A percentile compares a stretch with the other conserved stretches of the same genome.
phyloP scores from a whole-genome alignment of 2,113 vertebrate genomes.

The Chionodraco myersi region DNA sequence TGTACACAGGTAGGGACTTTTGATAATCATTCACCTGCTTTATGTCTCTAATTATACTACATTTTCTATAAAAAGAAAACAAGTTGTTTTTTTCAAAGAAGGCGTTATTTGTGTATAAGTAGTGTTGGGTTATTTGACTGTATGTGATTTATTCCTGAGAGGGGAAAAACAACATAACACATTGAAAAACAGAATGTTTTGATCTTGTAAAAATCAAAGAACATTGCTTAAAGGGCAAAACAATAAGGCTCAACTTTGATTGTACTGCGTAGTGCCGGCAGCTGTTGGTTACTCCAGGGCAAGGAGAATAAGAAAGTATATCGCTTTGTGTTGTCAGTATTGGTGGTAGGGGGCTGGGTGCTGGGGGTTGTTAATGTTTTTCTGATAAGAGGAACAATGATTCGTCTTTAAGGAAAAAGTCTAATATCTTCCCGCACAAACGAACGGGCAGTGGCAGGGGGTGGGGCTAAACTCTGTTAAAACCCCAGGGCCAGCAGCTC shows the following conservation, averaged over 20 bases:
- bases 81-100: slow-evolving; percentile 11
- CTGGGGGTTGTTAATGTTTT: slow-evolving; percentile 84
- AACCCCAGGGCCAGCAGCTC: slow-evolving; percentile 88
- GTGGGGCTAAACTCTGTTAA: slow-evolving; percentile 88
- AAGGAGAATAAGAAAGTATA: slow-evolving; percentile 67
- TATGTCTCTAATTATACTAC: slow-evolving; percentile 76
- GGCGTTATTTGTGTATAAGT: slow-evolving; percentile 58
- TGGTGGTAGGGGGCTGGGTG: slow-evolving; percentile 8
- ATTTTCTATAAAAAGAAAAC: slow-evolving; percentile 18
- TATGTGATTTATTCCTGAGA: slow-evolving; percentile 71
- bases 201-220: slow-evolving; percentile 74
- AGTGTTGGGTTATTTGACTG: slow-evolving; percentile 63
- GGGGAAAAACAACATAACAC: slow-evolving; percentile 41
- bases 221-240: slow-evolving; percentile 60
- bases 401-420: slow-evolving; percentile 85
- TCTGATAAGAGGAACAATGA: slow-evolving; percentile 87
- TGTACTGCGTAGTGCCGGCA: slow-evolving; percentile 82
- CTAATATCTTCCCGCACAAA: slow-evolving; percentile 85
- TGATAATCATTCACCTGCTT: slow-evolving; percentile 77
- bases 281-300: slow-evolving; percentile 57
- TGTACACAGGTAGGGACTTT: slow-evolving; percentile 49
- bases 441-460: slow-evolving; percentile 72
- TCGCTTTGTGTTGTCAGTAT: slow-evolving; percentile 78
- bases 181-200: slow-evolving; percentile 61
- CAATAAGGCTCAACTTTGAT: slow-evolving; percentile 69